Conservation (phyloP, 2,113 vertebrate species). For the Symphodus melops region DNA sequence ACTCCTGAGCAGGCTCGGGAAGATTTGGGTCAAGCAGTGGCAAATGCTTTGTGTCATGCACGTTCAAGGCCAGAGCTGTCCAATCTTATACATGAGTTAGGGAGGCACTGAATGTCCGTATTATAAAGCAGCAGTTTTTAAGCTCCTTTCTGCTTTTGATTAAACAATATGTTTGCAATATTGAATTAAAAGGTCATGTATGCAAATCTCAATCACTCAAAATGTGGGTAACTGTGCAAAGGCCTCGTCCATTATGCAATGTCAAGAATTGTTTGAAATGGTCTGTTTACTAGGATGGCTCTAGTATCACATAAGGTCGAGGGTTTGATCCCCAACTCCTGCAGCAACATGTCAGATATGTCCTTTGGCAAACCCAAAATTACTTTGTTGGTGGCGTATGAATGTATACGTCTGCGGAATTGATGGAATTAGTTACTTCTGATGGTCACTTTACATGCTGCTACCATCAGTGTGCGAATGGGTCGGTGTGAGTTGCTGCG, state of each 20-base stretch:
- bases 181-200: slow-evolving; percentile 32
- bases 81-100: slow-evolving; percentile 28
- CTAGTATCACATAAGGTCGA: too few species aligned
- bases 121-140: not conserved
- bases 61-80: slow-evolving; percentile 13
- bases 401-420: too few species aligned
- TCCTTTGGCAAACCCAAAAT: too few species aligned
- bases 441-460: too few species aligned
- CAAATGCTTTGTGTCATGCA: slow-evolving; percentile 47
- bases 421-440: too few species aligned
- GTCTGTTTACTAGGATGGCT: too few species aligned
- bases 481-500: too few species aligned
- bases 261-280: not conserved
- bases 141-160: not conserved
- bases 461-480: too few species aligned
- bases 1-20: slow-evolving; percentile 53
- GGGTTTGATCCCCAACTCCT: too few species aligned
- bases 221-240: not conserved
- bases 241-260: not conserved
- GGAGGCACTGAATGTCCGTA: slow-evolving; percentile 13
- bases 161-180: slow-evolving; percentile 4
- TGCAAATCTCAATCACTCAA: slow-evolving; percentile 10
- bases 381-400: too few species aligned
- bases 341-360: too few species aligned
- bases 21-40: slow-evolving; percentile 70